Evolutionary conservation across 2,797 vertebrate species (phyloP), one percentile per base, ranked within the genome.

Genomic region (Sciurus vulgaris): DNA sequence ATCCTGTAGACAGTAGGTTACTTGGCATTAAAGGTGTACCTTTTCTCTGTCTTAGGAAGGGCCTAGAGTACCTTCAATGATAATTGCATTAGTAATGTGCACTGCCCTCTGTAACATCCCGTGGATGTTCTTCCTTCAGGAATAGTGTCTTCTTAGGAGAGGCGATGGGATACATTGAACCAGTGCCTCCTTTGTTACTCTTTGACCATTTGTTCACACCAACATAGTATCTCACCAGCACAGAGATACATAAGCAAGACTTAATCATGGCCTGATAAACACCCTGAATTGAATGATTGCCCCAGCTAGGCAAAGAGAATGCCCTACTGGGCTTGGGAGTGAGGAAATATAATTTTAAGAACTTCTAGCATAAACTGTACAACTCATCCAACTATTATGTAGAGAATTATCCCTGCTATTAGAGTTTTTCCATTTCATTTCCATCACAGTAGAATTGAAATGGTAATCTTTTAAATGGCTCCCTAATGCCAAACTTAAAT

Each of bases 371-470:
- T 56, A 22, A 22, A 56, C 18, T 54, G 18, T 54, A 18, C 54
- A 56, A 7, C 54, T 56, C 54, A 22, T 56, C 74, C 89, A 89
- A 70, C 28, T 94, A 13, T 0, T 56, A n/a, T 30, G 8, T 91
- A 74, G 44, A 82, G 63, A 22, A 47, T 85, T 70, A 87, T 85
- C 38, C 3, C 41, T 97, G 74, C 69, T 78, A 8, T 63, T 94
- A 54, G 61, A 51, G 3, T 51, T 92, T 95, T 94, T 65, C 67
- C n/a, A 44, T 92, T 90, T 96, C 85, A 94, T 86, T 96, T 86
- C 33, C 35, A 72, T 88, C 70, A 96, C 7, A 63, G 49, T 83
- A 86, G 92, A 96, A 86, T 38, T 94, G 17, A 30, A 89, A 59
- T 89, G 63, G 59, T 47, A 86, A 59, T 84, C 82, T 89, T 41